These are phyloP conservation scores for Xiphophorus hellerii DNA, from an alignment of 2,113 vertebrate genomes.

Conservation along the genomic window DNA sequence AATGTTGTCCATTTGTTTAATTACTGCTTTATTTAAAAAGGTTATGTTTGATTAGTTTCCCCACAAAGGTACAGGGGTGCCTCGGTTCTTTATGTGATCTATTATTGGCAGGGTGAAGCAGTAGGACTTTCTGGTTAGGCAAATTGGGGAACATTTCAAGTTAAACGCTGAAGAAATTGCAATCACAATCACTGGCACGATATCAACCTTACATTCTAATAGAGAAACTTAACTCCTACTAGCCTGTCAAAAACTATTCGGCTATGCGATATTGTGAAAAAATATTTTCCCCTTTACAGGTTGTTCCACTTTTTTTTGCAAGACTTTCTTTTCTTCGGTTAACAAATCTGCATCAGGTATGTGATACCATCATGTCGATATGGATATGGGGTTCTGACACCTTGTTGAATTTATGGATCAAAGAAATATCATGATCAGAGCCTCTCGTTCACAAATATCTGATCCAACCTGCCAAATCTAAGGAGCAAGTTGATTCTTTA, in stretches of 20 bases:
- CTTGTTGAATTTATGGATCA: neutral
- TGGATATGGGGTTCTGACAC: neutral
- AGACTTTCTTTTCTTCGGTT: neutral
- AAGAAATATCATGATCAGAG: neutral
- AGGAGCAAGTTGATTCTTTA: too few species aligned
- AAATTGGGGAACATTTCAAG: neutral
- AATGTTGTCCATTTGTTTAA: conserved; percentile 14
- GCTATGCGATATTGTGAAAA: too few species aligned
- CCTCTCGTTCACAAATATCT: too few species aligned
- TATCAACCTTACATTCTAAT: neutral
- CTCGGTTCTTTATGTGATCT: neutral
- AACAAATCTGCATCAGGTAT: neutral
- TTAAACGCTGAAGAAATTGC: neutral
- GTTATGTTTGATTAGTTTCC: neutral
- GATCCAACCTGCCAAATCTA: too few species aligned
- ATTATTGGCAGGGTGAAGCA: neutral
- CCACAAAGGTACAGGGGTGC: neutral
- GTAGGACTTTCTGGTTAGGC: neutral
- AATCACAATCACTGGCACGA: neutral
- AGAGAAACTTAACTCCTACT: neutral
- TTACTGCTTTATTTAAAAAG: neutral
- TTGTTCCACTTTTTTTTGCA: neutral
- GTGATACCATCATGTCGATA: neutral
- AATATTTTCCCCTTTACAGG: too few species aligned
- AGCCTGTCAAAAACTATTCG: too few species aligned